Conservation (phyloP, 2,113 vertebrate species). For the Hiodon tergisus region DNA sequence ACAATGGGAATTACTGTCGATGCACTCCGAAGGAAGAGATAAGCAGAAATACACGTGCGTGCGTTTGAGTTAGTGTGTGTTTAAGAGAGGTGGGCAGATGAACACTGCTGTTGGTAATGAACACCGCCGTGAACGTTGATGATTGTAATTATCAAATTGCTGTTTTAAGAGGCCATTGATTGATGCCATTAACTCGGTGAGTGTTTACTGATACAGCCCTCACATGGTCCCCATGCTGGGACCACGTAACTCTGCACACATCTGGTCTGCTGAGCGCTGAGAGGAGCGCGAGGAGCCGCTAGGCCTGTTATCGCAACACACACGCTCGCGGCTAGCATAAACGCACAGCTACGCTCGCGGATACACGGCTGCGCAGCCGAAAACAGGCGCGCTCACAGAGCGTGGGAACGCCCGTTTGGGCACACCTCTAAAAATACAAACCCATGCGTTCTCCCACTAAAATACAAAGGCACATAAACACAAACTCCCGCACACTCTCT, state of each 20-base stretch:
- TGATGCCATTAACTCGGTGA: slow-evolving; percentile 51
- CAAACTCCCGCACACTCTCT: background rate
- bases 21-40: slow-evolving; percentile 30
- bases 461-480: background rate
- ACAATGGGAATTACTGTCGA: slow-evolving; percentile 36
- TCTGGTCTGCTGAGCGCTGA: slow-evolving; percentile 30
- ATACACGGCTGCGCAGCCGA: background rate
- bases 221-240: slow-evolving; percentile 31
- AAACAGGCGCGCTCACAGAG: background rate
- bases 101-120: slow-evolving; percentile 38
- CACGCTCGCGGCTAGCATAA: background rate
- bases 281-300: slow-evolving; percentile 6
- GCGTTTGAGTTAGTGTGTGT: slow-evolving; percentile 8
- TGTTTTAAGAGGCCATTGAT: slow-evolving; percentile 54
- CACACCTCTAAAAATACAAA: too few species aligned
- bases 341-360: background rate
- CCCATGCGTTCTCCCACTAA: background rate
- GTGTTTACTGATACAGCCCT: slow-evolving; percentile 47
- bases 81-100: background rate
- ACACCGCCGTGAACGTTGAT: slow-evolving; percentile 46
- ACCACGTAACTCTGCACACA: slow-evolving; percentile 21
- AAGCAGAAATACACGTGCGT: slow-evolving; percentile 7
- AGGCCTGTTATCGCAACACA: background rate
- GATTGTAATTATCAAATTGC: slow-evolving; percentile 54
- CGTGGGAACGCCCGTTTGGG: background rate